phyloP scores from a whole-genome alignment of 23 tunicate species.

The Trididemnum nubilum region DNA sequence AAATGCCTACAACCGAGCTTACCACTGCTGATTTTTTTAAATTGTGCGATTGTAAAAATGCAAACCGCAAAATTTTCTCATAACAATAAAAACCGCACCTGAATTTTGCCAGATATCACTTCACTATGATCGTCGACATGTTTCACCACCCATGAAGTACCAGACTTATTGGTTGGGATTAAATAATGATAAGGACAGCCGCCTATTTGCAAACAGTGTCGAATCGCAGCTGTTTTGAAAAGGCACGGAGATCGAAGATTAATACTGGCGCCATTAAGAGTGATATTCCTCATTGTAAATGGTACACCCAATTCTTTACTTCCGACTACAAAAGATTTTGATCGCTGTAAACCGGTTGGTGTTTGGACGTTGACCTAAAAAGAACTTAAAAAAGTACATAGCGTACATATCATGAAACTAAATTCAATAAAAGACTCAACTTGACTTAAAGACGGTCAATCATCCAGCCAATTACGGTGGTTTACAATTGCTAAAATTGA shows the following conservation, averaged over 20 bases:
- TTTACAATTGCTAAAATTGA: too few species aligned
- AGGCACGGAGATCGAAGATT: conserved; percentile 18
- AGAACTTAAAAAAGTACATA: too few species aligned
- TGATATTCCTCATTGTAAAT: conserved; percentile 43
- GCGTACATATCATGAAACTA: too few species aligned
- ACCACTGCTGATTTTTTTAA: too few species aligned
- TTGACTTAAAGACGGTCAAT: too few species aligned
- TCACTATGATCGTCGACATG: conserved; percentile 37
- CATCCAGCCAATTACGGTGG: too few species aligned
- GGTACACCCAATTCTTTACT: conserved; percentile 63
- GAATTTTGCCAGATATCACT: conserved; percentile 32
- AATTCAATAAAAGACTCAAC: too few species aligned
- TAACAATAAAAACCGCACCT: too few species aligned
- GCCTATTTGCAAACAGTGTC: conserved; percentile 47
- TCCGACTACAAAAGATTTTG: conserved; percentile 32
- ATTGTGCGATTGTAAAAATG: too few species aligned
- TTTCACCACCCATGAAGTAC: conserved; percentile 64
- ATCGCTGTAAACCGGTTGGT: background rate
- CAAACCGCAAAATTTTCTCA: too few species aligned
- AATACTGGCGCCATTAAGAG: background rate
- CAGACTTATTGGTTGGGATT: conserved; percentile 47
- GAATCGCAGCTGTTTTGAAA: conserved; percentile 41
- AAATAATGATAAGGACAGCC: conserved; percentile 71
- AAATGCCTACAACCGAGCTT: too few species aligned
- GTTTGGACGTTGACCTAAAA: conserved; percentile 19